Evolutionary conservation across 1,140 invertebrate genomes (phyloP).

Genomic region (Camponotus vicinus): DNA sequence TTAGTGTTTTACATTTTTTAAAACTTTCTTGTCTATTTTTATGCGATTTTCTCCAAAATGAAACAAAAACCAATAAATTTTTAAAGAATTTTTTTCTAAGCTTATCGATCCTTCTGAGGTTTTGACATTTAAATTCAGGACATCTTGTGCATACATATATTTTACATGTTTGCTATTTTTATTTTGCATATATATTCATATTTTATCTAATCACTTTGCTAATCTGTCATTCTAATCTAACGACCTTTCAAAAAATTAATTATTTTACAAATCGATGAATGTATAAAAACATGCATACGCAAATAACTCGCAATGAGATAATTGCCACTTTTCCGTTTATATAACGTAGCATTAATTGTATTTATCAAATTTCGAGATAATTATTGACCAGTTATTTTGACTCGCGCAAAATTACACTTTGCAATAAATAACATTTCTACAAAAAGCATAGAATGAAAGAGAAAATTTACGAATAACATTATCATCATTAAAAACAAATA

Average conservation of each 20-base stretch:
- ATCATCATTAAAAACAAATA: too few species aligned
- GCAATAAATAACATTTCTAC: constrained; percentile 13
- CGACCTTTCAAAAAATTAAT: background rate
- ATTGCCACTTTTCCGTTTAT: background rate
- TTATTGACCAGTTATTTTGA: constrained; percentile 2
- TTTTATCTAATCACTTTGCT: background rate
- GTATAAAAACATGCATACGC: background rate
- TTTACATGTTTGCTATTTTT: too few species aligned
- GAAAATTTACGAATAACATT: too few species aligned
- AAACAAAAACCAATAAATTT: too few species aligned
- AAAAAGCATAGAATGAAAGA: background rate
- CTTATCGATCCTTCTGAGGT: too few species aligned
- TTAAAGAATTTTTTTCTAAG: too few species aligned
- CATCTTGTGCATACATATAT: too few species aligned
- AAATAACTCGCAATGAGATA: constrained; percentile 1
- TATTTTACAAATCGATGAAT: background rate
- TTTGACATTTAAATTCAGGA: too few species aligned
- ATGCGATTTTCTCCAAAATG: too few species aligned
- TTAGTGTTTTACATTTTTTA: too few species aligned
- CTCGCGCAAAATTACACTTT: background rate
- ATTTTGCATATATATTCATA: too few species aligned
- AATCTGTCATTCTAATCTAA: background rate
- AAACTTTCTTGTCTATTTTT: too few species aligned
- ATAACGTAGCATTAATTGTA: background rate
- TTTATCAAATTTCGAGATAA: background rate